A percentile compares a stretch with the other conserved stretches of the same genome.
Evolutionary conservation across 2,888 invertebrate species (phyloP).

Genomic region (Linyphia triangularis): DNA sequence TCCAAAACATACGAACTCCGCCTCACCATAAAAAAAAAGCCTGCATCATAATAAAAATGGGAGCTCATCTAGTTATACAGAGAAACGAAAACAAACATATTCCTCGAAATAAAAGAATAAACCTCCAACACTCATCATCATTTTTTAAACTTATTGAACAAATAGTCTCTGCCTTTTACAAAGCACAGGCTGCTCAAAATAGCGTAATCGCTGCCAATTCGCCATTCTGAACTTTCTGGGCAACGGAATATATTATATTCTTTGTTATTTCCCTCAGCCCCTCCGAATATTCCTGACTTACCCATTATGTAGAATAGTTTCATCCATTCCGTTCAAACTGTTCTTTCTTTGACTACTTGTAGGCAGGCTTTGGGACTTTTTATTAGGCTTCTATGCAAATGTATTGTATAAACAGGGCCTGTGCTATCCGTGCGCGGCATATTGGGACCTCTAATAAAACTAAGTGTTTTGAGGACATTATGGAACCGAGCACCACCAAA

Average conservation of each 20-base stretch:
- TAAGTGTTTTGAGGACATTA: conserved; percentile 62
- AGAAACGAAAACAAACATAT: conserved; percentile 36
- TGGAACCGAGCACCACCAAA: neutral
- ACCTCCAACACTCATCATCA: conserved; percentile 58
- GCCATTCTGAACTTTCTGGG: conserved; percentile 10
- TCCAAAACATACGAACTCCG: conserved; percentile 17
- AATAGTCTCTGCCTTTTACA: conserved; percentile 13
- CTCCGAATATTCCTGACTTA: conserved; percentile 42
- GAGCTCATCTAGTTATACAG: conserved; percentile 39
- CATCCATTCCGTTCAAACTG: conserved; percentile 54
- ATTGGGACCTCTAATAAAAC: conserved; percentile 62
- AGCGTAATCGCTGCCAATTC: conserved; percentile 31
- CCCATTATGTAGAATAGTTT: conserved; percentile 61
- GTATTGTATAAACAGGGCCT: conserved; percentile 41
- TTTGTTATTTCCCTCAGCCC: conserved; percentile 20
- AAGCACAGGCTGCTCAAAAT: neutral
- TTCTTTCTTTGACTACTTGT: conserved; percentile 56
- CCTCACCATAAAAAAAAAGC: conserved; percentile 43
- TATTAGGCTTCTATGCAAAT: conserved; percentile 61
- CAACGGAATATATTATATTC: neutral
- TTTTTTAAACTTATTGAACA: conserved; percentile 67
- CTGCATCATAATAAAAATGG: conserved; percentile 45
- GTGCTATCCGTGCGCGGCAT: conserved; percentile 45
- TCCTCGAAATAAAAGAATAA: conserved; percentile 7
- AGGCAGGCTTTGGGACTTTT: conserved; percentile 31